phyloP scores from a whole-genome alignment of 2,888 invertebrate genomes.

The Griposia aprilina region DNA sequence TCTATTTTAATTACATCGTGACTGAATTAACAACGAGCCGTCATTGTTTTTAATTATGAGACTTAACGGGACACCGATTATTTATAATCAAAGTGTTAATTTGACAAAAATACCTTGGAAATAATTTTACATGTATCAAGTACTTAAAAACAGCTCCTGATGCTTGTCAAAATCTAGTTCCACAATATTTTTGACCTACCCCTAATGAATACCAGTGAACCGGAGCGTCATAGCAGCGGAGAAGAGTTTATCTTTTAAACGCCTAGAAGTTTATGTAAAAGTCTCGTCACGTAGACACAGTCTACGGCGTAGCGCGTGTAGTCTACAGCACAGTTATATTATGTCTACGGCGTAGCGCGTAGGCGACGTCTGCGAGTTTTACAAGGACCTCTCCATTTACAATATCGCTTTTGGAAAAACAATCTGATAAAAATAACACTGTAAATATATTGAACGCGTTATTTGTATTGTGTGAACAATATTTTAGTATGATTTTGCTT shows the following conservation, averaged over 20 bases:
- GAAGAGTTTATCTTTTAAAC: constrained; percentile 25
- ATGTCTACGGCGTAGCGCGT: constrained; percentile 48
- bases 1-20: constrained; percentile 7
- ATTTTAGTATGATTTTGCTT: constrained; percentile 1
- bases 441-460: constrained; percentile 4
- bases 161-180: not conserved
- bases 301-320: constrained; percentile 52
- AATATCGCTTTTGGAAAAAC: constrained; percentile 25
- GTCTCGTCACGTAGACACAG: constrained; percentile 33
- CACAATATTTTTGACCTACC: not conserved
- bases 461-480: constrained; percentile 1
- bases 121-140: not conserved
- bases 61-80: not conserved
- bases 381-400: not conserved
- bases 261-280: constrained; percentile 17
- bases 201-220: not conserved
- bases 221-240: constrained; percentile 10
- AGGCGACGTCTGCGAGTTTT: constrained; percentile 23
- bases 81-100: not conserved
- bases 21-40: not conserved
- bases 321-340: not conserved
- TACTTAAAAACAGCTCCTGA: not conserved
- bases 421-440: constrained; percentile 15
- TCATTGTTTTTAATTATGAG: not conserved
- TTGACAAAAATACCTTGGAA: too few relatives aligned